These are phyloP conservation scores for Thereva unica DNA, from an alignment of 2,888 invertebrate genomes.

Conservation along the genomic window DNA sequence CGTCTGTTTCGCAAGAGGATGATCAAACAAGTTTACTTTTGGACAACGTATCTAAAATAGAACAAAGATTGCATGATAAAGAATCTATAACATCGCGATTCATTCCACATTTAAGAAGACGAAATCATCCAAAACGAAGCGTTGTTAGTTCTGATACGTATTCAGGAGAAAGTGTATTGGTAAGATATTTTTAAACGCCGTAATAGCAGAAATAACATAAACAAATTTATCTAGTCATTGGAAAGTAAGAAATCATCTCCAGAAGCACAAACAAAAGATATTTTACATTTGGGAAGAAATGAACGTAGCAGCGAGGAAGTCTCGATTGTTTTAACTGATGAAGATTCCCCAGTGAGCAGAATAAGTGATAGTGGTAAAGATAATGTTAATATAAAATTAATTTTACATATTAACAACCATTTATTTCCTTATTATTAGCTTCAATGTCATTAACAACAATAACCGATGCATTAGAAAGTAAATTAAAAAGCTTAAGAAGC, in stretches of 20 bases:
- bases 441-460: conserved; percentile 82
- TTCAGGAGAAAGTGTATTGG: conserved; percentile 57
- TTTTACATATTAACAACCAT: background rate
- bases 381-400: background rate
- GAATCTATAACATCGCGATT: conserved; percentile 55
- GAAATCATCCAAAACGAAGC: conserved; percentile 53
- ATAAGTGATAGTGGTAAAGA: conserved; percentile 55
- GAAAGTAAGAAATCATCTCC: conserved; percentile 49
- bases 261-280: conserved; percentile 45
- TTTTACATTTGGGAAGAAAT: conserved; percentile 42
- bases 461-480: conserved; percentile 83
- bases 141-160: conserved; percentile 56
- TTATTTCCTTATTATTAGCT: conserved; percentile 56
- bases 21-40: conserved; percentile 57
- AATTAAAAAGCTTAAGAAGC: conserved; percentile 74
- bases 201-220: background rate
- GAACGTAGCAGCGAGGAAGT: conserved; percentile 54
- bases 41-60: conserved; percentile 58
- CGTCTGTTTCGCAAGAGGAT: conserved; percentile 48
- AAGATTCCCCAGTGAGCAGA: conserved; percentile 55
- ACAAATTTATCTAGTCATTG: conserved; percentile 49
- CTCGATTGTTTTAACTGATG: conserved; percentile 54
- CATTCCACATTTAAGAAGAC: conserved; percentile 54
- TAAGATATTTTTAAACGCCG: conserved; percentile 49
- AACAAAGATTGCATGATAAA: conserved; percentile 51